Evolutionary conservation across 2,113 vertebrate species (phyloP), one percentile per base, ranked within the genome.

Genomic region (Chaetops frenatus): DNA sequence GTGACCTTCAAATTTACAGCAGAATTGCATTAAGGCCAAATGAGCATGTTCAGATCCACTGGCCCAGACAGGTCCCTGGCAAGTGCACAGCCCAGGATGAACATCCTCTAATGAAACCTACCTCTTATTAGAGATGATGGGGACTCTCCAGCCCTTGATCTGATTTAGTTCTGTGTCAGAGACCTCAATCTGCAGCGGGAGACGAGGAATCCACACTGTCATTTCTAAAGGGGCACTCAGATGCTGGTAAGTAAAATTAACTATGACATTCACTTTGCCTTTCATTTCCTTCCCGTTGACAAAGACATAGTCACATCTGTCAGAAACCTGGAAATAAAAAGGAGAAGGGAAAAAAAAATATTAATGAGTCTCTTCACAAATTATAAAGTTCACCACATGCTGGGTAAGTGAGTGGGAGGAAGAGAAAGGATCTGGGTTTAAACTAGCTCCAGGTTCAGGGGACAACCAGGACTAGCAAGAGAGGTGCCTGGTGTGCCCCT

Each of bases 231-330:
- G 97, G 48, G 98, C 97, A 42, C 96, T 98, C 97, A 99, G 97
- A 97, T 99, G 99, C 98, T 98, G 99, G 98, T 99, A 99, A 94
- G 98, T 98, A 77, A 99, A 99, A 98, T 98, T 98, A 93, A 99
- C 98, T 40, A 94, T 56, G 94, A 97, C 99, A 42, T 98, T 98
- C 96, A 99, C 97, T 96, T 98, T 98, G 65, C 99, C 99, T 87
- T 98, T 99, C 96, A 98, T 99, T 95, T 99, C 99, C 79, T 99
- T 99, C 91, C 99, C 99, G 12, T 99, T 99, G 97, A 99, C 98
- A 44, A 99, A 99, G 92, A 99, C 98, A 16, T 99, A 99, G 98
- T 99, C 98, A 29, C 99, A 99, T 70, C 98, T 97, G 97, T 99
- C 99, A 4, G 99, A 99, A 90, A 99, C 99, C 99, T 99, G 97